phyloP scores from a whole-genome alignment of 53 echinoderm and acorn worm species.

The Paracentrotus lividus region DNA sequence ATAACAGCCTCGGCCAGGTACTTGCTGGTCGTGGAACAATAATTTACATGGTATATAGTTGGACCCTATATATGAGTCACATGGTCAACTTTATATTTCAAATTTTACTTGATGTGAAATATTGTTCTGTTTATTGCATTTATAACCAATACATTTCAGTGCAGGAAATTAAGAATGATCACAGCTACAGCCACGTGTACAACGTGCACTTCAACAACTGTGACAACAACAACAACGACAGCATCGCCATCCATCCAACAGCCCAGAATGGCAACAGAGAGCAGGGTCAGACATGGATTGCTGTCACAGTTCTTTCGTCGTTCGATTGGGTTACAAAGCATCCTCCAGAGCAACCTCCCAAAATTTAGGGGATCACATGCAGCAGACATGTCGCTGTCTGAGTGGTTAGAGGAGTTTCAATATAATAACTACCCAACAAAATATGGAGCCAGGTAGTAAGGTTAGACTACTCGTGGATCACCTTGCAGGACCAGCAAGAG shows the following conservation, averaged over 20 bases:
- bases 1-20: conserved; percentile 13
- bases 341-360: neutral
- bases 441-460: neutral
- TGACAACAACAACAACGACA: neutral
- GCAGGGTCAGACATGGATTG: neutral
- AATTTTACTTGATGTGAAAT: too few species aligned
- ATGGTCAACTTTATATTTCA: neutral
- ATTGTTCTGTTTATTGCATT: too few species aligned
- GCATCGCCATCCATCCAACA: neutral
- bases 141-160: neutral
- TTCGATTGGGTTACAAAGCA: neutral
- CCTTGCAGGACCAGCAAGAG: conserved; percentile 63
- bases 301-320: conserved; percentile 20
- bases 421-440: neutral
- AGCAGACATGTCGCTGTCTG: neutral
- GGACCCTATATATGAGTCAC: too few species aligned
- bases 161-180: neutral
- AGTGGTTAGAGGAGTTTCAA: conserved; percentile 20
- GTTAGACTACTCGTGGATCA: conserved; percentile 34
- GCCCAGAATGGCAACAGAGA: neutral
- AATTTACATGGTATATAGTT: neutral
- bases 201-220: neutral
- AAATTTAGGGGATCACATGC: neutral
- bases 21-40: neutral
- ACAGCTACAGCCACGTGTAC: neutral